phyloP scores from a whole-genome alignment of 2,113 vertebrate species.

The Etheostoma spectabile region DNA sequence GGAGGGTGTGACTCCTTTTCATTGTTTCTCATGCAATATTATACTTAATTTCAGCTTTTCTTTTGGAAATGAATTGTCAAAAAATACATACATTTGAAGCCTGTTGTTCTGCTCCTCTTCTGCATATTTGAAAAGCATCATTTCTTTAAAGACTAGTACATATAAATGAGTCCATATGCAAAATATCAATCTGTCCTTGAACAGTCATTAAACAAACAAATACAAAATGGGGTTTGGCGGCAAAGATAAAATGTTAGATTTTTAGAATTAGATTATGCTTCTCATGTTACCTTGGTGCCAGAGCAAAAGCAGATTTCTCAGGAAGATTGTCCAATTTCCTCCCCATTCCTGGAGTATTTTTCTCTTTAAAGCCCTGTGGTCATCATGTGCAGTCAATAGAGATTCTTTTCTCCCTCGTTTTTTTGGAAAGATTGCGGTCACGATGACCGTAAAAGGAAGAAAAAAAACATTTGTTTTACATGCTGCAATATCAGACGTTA shows the following conservation, averaged over 20 bases:
- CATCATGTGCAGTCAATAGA: slow-evolving; percentile 35
- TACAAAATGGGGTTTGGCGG: background rate
- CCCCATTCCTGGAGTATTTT: slow-evolving; percentile 34
- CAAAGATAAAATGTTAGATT: background rate
- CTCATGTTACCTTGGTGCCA: slow-evolving; percentile 30
- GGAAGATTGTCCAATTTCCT: slow-evolving; percentile 61
- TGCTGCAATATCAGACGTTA: background rate
- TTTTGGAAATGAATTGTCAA: background rate
- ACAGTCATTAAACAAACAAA: background rate
- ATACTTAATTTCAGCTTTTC: background rate
- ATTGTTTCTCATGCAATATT: background rate
- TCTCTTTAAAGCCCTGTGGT: slow-evolving; percentile 36
- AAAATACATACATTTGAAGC: slow-evolving; percentile 4
- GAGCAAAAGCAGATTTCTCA: slow-evolving; percentile 40
- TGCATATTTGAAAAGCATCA: background rate
- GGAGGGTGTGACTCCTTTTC: background rate
- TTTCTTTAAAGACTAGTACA: background rate
- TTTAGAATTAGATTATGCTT: slow-evolving; percentile 3
- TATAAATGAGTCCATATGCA: background rate
- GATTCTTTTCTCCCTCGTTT: slow-evolving; percentile 15
- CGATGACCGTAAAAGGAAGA: slow-evolving; percentile 13
- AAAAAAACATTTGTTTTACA: background rate
- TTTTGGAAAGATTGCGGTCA: slow-evolving; percentile 1
- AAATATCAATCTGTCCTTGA: slow-evolving; percentile 3
- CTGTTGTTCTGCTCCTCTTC: background rate